Percentiles rank a stretch among this genome's conserved stretches.
phyloP scores from a whole-genome alignment of 2,797 vertebrate species.

The Synaphobranchus kaupii region DNA sequence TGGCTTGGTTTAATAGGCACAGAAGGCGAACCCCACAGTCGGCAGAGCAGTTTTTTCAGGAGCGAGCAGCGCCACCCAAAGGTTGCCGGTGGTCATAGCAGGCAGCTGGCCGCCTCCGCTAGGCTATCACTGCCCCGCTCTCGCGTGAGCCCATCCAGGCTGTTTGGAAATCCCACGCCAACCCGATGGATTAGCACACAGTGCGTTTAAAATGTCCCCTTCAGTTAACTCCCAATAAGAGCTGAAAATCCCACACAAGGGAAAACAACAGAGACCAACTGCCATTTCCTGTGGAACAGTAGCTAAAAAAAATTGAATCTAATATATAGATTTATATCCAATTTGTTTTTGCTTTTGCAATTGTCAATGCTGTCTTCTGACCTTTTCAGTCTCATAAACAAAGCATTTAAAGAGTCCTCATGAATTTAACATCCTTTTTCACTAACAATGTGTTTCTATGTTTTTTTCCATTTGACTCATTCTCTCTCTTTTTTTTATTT shows the following conservation, averaged over 20 bases:
- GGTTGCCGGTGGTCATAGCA: neutral
- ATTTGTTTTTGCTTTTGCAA: neutral
- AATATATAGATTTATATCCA: neutral
- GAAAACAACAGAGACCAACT: neutral
- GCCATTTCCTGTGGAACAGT: neutral
- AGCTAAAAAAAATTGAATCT: neutral
- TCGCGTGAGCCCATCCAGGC: neutral
- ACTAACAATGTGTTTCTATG: slow-evolving; percentile 38
- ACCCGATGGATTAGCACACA: neutral
- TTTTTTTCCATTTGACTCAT: slow-evolving; percentile 32
- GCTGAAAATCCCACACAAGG: neutral
- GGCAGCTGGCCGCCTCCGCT: neutral
- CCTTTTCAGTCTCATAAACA: neutral
- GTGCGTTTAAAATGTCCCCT: neutral
- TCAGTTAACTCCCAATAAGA: neutral
- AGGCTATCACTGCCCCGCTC: neutral
- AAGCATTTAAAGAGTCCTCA: neutral
- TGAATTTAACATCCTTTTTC: slow-evolving; percentile 12
- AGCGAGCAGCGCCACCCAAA: neutral
- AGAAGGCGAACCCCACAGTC: neutral
- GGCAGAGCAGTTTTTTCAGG: neutral
- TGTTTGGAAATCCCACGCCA: neutral
- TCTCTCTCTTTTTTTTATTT: slow-evolving; percentile 29
- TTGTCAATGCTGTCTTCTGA: neutral
- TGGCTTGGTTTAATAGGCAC: neutral